Conservation (phyloP, 2,888 invertebrate genomes). For the Pasiphila rectangulata region DNA sequence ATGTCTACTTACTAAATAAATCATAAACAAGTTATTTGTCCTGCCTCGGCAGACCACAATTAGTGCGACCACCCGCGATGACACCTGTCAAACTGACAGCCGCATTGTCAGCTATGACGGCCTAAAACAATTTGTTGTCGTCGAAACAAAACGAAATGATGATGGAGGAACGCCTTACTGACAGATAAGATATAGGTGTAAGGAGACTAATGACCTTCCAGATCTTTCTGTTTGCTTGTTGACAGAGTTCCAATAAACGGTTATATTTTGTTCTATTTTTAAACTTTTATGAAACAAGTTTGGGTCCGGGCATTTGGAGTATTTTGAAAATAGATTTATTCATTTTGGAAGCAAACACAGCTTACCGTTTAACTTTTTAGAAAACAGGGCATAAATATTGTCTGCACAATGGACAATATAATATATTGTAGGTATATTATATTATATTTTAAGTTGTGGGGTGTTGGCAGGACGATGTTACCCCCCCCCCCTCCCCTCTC, state of each 20-base stretch:
- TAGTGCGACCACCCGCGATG: conserved; percentile 36
- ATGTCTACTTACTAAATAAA: background rate
- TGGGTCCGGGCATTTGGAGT: too few species aligned
- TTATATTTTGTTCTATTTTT: background rate
- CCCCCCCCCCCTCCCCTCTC: too few species aligned
- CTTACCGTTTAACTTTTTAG: too few species aligned
- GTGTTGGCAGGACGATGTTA: too few species aligned
- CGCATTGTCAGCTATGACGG: conserved; percentile 31
- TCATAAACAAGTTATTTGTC: conserved; percentile 34
- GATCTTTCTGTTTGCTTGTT: conserved; percentile 2
- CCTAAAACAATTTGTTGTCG: conserved; percentile 34
- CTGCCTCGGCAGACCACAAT: conserved; percentile 30
- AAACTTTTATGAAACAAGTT: too few species aligned
- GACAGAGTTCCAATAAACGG: too few species aligned
- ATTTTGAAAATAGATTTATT: too few species aligned
- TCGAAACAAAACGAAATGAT: conserved; percentile 23
- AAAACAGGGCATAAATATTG: too few species aligned
- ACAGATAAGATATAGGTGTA: conserved; percentile 17
- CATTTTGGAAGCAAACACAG: too few species aligned
- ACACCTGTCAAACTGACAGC: conserved; percentile 34
- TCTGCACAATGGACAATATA: too few species aligned
- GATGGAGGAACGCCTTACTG: conserved; percentile 21
- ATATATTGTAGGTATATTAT: too few species aligned
- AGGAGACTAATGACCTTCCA: conserved; percentile 1
- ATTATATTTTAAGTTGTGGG: too few species aligned